Evolutionary conservation across 1,140 invertebrate species (phyloP).

Genomic region (Temnothorax curvispinosus): DNA sequence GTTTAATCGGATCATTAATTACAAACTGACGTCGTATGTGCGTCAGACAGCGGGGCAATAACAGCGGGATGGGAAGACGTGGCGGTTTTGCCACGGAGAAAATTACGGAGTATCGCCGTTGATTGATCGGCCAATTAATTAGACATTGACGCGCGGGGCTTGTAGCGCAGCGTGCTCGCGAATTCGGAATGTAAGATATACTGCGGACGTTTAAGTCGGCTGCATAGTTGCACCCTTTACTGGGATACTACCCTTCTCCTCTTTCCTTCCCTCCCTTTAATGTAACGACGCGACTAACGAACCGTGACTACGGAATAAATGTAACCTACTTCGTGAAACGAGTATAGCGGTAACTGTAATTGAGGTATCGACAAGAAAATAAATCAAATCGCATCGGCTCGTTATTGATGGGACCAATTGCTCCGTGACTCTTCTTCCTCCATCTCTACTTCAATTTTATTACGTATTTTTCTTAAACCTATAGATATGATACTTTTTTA

Average conservation of each 20-base stretch:
- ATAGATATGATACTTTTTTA: neutral
- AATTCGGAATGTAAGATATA: conserved; percentile 62
- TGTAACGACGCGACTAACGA: conserved; percentile 56
- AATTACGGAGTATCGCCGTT: conserved; percentile 55
- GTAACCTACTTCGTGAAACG: conserved; percentile 59
- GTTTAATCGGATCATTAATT: conserved; percentile 57
- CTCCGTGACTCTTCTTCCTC: neutral
- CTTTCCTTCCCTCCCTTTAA: neutral
- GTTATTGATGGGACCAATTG: conserved; percentile 50
- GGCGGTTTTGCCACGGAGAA: conserved; percentile 51
- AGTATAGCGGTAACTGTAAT: conserved; percentile 64
- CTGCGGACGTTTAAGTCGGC: conserved; percentile 53
- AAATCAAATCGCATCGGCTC: conserved; percentile 43
- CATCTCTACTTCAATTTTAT: neutral
- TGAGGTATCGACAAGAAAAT: conserved; percentile 63
- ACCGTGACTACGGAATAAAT: conserved; percentile 61
- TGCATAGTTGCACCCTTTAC: conserved; percentile 31
- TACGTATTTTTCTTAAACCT: neutral
- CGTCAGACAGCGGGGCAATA: conserved; percentile 56
- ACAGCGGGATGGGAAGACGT: conserved; percentile 14
- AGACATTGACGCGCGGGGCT: conserved; percentile 47
- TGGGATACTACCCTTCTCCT: neutral
- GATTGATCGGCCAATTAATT: conserved; percentile 62
- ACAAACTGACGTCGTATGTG: conserved; percentile 55
- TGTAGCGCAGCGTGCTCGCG: conserved; percentile 28